Evolutionary conservation across 1,140 invertebrate genomes (phyloP).

Genomic region (Drosophila lacteicornis): DNA sequence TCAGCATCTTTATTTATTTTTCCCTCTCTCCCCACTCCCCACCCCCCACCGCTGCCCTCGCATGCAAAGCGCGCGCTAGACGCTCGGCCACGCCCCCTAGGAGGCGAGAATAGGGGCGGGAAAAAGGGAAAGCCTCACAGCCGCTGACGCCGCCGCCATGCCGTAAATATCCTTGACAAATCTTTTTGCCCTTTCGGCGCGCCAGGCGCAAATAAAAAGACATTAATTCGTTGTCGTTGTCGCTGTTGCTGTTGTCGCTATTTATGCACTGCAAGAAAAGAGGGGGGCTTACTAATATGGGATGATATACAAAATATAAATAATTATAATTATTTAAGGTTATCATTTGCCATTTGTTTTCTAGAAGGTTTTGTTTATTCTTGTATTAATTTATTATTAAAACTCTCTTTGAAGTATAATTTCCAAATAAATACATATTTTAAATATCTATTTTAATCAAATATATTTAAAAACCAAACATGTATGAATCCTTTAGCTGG

Average conservation of each 20-base stretch:
- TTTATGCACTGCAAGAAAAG: slow-evolving; percentile 11
- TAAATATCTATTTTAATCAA: too few relatives aligned
- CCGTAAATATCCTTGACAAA: slow-evolving; percentile 83
- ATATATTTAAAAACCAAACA: too few relatives aligned
- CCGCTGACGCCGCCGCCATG: slow-evolving; percentile 31
- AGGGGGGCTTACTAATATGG: too few relatives aligned
- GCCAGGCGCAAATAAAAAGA: slow-evolving; percentile 81
- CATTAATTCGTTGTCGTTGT: slow-evolving; percentile 80
- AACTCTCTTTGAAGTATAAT: too few relatives aligned
- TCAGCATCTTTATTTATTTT: slow-evolving; percentile 78
- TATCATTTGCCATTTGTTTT: too few relatives aligned
- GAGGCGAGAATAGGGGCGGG: neutral
- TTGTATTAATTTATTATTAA: neutral
- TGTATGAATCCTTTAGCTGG: too few relatives aligned
- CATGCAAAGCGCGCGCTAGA: slow-evolving; percentile 67
- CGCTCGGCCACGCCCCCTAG: slow-evolving; percentile 32
- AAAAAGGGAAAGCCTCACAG: slow-evolving; percentile 10
- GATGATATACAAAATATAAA: too few relatives aligned
- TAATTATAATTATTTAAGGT: too few relatives aligned
- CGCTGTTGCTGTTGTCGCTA: slow-evolving; percentile 25
- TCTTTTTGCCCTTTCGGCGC: slow-evolving; percentile 81
- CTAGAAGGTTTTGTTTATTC: too few relatives aligned
- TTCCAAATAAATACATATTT: too few relatives aligned
- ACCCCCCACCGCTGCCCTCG: neutral
- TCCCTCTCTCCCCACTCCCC: neutral